Base-by-base conservation (phyloP, 2,888 invertebrate genomes). In the Thalpophila matura region DNA sequence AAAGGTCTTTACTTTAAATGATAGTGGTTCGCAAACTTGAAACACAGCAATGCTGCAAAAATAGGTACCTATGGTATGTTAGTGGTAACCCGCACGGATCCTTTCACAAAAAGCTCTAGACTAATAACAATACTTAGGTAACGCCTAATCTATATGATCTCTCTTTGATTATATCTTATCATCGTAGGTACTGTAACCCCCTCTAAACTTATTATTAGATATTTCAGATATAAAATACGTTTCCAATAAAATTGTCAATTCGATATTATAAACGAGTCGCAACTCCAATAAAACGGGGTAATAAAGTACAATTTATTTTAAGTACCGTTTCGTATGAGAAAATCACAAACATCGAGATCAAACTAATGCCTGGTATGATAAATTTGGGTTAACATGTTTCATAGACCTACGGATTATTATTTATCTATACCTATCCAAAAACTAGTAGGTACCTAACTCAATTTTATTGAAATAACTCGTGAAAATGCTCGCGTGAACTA, bases 271-370 rank as follows among this genome's bases (percentile, higher is more conserved):
- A 54, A 26, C 1, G n/a, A 33, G 7, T 50, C 26, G 14, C 22
- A 33, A 40, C 55, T 50, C 31, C 50, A 56, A 56, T 69, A 56
- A 69, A 69, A 56, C 47, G 3, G n/a, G 50, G 38, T 37, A 24
- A 27, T 47, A 68, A 55, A 46, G 24, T 26, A 31, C 24, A 51
- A 50, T 47, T 51, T 63, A 47, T 51, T 56, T 68, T 56, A 46
- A 67, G 35, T 50, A 40, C 50, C 16, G 0, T 14, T 1, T 20
- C 22, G 14, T 43, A 16, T 33, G 16, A 20, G 27, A 38, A 33
- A 49, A 45, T 33, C 18, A 47, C 22, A 16, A 24, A 33, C 22
- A 24, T 38, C 3, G 22, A 29, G 22, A 58, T 33, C 59, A 33
- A 33, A 45, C 29, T 42, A 47, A 26, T 5, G 22, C 2, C 18